Evolutionary conservation across 2,888 invertebrate species (phyloP).

Genomic region (Ophonus ardosiacus): DNA sequence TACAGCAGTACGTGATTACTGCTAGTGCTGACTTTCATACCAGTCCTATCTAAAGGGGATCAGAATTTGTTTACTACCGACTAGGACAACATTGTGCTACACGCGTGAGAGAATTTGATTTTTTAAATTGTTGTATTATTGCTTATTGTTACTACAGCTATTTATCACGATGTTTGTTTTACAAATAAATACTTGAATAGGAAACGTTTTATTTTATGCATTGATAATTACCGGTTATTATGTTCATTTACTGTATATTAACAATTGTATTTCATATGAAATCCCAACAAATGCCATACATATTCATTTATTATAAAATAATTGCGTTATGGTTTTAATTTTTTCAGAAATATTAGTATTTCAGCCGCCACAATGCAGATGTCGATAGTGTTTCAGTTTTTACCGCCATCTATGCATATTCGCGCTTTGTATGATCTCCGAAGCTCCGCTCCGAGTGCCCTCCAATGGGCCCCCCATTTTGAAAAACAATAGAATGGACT

Average conservation of each 20-base stretch:
- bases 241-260: background rate
- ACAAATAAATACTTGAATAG: background rate
- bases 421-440: no score
- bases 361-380: no score
- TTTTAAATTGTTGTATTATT: background rate
- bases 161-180: background rate
- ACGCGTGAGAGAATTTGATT: background rate
- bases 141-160: background rate
- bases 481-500: no score
- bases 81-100: background rate
- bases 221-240: background rate
- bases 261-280: background rate
- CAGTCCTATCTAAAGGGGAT: slow-evolving; percentile 2
- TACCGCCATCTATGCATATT: no score
- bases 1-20: background rate
- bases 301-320: background rate
- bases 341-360: no score
- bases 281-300: background rate
- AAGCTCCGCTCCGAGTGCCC: no score
- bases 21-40: background rate
- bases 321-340: no score
- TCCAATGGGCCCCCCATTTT: no score
- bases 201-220: background rate
- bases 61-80: background rate
- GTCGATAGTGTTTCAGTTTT: no score